phyloP scores from a whole-genome alignment of 2,888 invertebrate species.

The Biston betularia region DNA sequence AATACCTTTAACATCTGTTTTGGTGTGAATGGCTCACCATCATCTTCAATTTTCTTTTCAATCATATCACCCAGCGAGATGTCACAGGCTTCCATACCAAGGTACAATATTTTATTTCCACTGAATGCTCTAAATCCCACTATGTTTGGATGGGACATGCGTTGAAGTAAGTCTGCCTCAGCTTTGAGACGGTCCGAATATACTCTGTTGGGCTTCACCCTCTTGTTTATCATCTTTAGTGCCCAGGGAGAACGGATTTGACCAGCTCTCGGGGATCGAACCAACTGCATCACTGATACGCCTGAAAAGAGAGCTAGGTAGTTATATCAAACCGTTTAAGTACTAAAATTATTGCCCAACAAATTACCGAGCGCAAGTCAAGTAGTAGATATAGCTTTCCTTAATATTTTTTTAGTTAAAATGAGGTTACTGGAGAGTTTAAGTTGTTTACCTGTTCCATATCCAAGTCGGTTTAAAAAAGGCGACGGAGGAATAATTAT shows the following conservation, averaged over 20 bases:
- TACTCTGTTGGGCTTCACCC: slow-evolving; percentile 73
- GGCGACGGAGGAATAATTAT: slow-evolving; percentile 90
- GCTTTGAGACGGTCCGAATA: slow-evolving; percentile 86
- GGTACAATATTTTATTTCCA: slow-evolving; percentile 85
- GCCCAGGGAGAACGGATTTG: slow-evolving; percentile 94
- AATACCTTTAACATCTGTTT: slow-evolving; percentile 86
- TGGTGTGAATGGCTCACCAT: slow-evolving; percentile 86
- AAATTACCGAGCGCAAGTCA: no score
- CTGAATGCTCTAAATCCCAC: slow-evolving; percentile 90
- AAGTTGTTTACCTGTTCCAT: slow-evolving; percentile 88
- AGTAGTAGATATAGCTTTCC: no score
- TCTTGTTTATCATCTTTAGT: slow-evolving; percentile 89
- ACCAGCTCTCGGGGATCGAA: slow-evolving; percentile 90
- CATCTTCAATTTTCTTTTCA: slow-evolving; percentile 87
- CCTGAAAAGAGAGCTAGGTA: slow-evolving; percentile 75
- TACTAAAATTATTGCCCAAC: no score
- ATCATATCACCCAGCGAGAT: slow-evolving; percentile 91
- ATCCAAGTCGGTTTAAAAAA: slow-evolving; percentile 90
- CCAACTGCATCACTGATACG: slow-evolving; percentile 91
- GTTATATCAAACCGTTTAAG: neutral
- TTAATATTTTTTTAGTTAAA: no score
- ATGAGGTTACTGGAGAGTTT: neutral
- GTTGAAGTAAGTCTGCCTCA: slow-evolving; percentile 90
- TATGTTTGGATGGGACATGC: slow-evolving; percentile 92
- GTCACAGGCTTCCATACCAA: slow-evolving; percentile 93